Evolutionary conservation across 2,113 vertebrate genomes (phyloP).

Genomic region (Zingel zingel): DNA sequence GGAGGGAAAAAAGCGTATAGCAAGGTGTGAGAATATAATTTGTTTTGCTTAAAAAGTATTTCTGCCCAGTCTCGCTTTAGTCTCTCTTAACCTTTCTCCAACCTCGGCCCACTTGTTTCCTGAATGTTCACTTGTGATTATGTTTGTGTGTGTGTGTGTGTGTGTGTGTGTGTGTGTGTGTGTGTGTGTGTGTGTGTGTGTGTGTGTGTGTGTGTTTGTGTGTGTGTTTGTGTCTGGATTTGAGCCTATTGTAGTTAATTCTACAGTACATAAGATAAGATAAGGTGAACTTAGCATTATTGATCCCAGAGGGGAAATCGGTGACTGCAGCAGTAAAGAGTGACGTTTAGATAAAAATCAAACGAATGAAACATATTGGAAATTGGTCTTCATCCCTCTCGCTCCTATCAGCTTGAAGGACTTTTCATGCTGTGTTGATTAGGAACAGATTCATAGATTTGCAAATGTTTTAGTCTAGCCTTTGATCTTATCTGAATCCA

Average conservation of each 20-base stretch:
- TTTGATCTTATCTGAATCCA: slow-evolving; percentile 34
- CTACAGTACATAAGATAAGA: slow-evolving; percentile 38
- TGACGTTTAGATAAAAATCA: slow-evolving; percentile 52
- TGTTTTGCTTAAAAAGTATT: slow-evolving; percentile 40
- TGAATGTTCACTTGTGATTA: not conserved
- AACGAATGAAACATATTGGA: slow-evolving; percentile 41
- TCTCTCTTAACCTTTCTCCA: slow-evolving; percentile 31
- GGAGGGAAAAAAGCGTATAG: not conserved
- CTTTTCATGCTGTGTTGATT: slow-evolving; percentile 28
- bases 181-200: slow-evolving; percentile 30
- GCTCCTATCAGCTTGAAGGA: slow-evolving; percentile 15
- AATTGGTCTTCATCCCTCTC: slow-evolving; percentile 13
- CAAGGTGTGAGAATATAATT: slow-evolving; percentile 44
- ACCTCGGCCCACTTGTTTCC: slow-evolving; percentile 28
- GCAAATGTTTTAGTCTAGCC: slow-evolving; percentile 10
- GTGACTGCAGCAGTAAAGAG: slow-evolving; percentile 32
- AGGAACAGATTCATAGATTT: slow-evolving; percentile 29
- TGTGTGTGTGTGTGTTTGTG: slow-evolving; percentile 23
- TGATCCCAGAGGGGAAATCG: slow-evolving; percentile 50
- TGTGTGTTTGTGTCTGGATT: not conserved
- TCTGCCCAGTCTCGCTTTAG: slow-evolving; percentile 24
- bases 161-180: slow-evolving; percentile 27
- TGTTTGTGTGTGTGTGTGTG: slow-evolving; percentile 17
- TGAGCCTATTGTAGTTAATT: slow-evolving; percentile 12
- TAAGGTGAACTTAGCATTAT: slow-evolving; percentile 62